Conservation (phyloP, 2,797 vertebrate genomes). For the Neomorphus geoffroyi region DNA sequence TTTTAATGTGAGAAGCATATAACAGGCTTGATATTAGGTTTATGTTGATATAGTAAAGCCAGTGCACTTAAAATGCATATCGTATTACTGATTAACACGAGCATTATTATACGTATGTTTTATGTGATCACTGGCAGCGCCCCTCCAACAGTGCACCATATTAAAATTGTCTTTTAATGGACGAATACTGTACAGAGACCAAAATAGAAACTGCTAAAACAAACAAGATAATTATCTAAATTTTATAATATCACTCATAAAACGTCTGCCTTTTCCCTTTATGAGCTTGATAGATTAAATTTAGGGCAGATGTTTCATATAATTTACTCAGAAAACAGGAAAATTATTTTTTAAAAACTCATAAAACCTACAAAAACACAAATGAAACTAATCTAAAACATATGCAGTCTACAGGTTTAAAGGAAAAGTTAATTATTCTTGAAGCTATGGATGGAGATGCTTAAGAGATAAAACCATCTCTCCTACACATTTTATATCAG, state of each 20-base stretch:
- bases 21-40: neutral
- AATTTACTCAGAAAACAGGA: conserved; percentile 70
- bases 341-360: conserved; percentile 56
- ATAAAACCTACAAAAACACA: conserved; percentile 65
- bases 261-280: conserved; percentile 63
- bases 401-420: conserved; percentile 38
- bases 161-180: conserved; percentile 28
- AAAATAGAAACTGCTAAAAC: conserved; percentile 69
- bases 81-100: conserved; percentile 8
- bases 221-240: conserved; percentile 72
- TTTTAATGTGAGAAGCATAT: neutral
- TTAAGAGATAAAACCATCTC: conserved; percentile 29
- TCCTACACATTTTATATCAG: conserved; percentile 13
- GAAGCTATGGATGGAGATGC: neutral
- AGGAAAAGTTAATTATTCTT: conserved; percentile 46
- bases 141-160: neutral
- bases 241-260: conserved; percentile 68
- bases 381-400: conserved; percentile 64
- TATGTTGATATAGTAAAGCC: neutral
- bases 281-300: conserved; percentile 66
- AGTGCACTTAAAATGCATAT: neutral
- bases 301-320: conserved; percentile 55
- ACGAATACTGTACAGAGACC: conserved; percentile 53
- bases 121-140: neutral
- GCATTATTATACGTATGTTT: neutral